Evolutionary conservation across 2,113 vertebrate species (phyloP).

Genomic region (Platichthys stellatus): DNA sequence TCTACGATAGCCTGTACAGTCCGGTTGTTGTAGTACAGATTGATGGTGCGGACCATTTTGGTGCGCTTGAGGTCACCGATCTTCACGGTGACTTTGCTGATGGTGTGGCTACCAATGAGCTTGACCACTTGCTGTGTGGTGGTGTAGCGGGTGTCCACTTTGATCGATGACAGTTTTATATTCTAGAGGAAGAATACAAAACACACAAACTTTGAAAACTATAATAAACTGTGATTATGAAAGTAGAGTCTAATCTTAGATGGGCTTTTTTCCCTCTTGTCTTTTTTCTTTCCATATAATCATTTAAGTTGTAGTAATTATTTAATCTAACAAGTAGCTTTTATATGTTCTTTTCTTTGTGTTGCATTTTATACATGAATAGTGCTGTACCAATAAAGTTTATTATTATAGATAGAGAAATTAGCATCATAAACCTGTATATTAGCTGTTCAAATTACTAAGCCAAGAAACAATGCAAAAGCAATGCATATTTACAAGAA

Average conservation of each 20-base stretch:
- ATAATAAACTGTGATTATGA: neutral
- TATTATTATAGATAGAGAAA: neutral
- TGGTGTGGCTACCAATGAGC: slow-evolving; percentile 97
- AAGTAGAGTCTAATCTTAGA: too few species aligned
- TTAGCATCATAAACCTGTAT: neutral
- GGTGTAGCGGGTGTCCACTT: slow-evolving; percentile 99
- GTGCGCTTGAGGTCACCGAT: slow-evolving; percentile 97
- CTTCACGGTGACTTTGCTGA: slow-evolving; percentile 99
- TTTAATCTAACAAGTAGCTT: too few species aligned
- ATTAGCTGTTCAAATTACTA: neutral
- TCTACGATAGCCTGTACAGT: slow-evolving; percentile 98
- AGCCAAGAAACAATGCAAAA: neutral
- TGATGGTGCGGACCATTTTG: slow-evolving; percentile 98
- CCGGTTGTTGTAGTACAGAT: slow-evolving; percentile 98
- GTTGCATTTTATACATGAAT: too few species aligned
- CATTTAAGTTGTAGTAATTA: too few species aligned
- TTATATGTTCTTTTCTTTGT: too few species aligned
- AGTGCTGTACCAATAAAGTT: too few species aligned
- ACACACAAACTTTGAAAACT: neutral
- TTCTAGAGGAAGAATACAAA: slow-evolving; percentile 81
- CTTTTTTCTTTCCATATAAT: too few species aligned
- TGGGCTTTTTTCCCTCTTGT: too few species aligned
- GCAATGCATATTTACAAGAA: neutral
- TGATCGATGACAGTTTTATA: slow-evolving; percentile 99
- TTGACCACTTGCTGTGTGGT: slow-evolving; percentile 99